Percentiles rank a stretch among this genome's conserved stretches.
phyloP scores from a whole-genome alignment of 2,113 vertebrate genomes.

The Paraplagusia blochii region DNA sequence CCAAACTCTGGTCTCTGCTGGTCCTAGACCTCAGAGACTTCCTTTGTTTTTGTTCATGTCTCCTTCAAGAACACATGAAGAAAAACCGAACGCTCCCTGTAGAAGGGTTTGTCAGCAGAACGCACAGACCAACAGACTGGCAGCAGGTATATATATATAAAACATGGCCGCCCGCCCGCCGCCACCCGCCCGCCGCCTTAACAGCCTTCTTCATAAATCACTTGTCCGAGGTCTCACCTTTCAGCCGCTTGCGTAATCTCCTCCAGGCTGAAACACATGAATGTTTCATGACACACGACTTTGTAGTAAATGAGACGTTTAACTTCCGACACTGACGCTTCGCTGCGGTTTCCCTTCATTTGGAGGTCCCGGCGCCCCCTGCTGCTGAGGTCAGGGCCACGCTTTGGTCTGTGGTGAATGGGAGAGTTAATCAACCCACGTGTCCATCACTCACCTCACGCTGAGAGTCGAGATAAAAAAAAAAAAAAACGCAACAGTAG shows the following conservation, averaged over 20 bases:
- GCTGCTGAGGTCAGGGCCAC: background rate
- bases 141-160: background rate
- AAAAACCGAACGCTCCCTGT: too few relatives aligned
- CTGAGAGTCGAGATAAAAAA: background rate
- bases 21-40: too few relatives aligned
- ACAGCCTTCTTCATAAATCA: slow-evolving; percentile 29
- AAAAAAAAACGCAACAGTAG: background rate
- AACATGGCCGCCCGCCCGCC: too few relatives aligned
- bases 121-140: slow-evolving; percentile 14
- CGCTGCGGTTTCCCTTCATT: slow-evolving; percentile 16
- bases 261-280: slow-evolving; percentile 59
- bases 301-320: slow-evolving; percentile 40
- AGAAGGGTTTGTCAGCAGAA: background rate
- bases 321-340: slow-evolving; percentile 52
- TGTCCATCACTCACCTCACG: too few relatives aligned
- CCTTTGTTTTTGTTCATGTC: too few relatives aligned
- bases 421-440: too few relatives aligned
- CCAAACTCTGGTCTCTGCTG: too few relatives aligned
- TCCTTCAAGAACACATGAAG: too few relatives aligned
- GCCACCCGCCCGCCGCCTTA: too few relatives aligned
- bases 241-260: slow-evolving; percentile 60
- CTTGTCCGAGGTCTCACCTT: slow-evolving; percentile 58
- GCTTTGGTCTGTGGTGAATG: too few relatives aligned
- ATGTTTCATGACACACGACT: slow-evolving; percentile 63
- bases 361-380: slow-evolving; percentile 21